Conservation (phyloP, 2,888 invertebrate genomes). For the Microctonus hyperodae region DNA sequence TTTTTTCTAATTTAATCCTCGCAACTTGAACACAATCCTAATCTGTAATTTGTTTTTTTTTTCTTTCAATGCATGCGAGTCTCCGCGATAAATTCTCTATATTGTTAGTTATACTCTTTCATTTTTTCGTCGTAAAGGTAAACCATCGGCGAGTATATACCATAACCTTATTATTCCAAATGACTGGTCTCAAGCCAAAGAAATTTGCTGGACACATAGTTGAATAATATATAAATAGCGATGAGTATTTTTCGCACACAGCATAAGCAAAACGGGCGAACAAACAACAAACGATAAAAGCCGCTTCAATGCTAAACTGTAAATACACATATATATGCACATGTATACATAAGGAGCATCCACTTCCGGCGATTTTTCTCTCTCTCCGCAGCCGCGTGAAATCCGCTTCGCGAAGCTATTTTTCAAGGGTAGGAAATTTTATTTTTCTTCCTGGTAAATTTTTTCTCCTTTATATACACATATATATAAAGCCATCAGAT, state of each 20-base stretch:
- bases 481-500: background rate
- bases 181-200: constrained; percentile 40
- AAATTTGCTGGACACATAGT: no score
- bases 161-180: constrained; percentile 57
- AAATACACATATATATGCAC: no score
- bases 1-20: no score
- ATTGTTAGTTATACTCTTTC: no score
- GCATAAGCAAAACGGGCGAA: constrained; percentile 17
- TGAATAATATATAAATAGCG: constrained; percentile 24
- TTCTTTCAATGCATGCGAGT: no score
- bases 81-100: no score
- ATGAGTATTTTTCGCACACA: no score
- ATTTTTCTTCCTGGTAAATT: constrained; percentile 7
- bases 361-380: constrained; percentile 46
- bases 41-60: no score
- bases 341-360: constrained; percentile 24
- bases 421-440: constrained; percentile 22
- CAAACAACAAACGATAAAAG: no score
- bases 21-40: no score
- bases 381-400: constrained; percentile 31
- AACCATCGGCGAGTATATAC: constrained; percentile 35
- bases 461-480: background rate
- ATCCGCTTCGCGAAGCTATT: constrained; percentile 32
- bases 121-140: constrained; percentile 9
- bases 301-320: no score